Evolutionary conservation across 2,113 vertebrate species (phyloP).

Genomic region (Rhynchomys soricoides): DNA sequence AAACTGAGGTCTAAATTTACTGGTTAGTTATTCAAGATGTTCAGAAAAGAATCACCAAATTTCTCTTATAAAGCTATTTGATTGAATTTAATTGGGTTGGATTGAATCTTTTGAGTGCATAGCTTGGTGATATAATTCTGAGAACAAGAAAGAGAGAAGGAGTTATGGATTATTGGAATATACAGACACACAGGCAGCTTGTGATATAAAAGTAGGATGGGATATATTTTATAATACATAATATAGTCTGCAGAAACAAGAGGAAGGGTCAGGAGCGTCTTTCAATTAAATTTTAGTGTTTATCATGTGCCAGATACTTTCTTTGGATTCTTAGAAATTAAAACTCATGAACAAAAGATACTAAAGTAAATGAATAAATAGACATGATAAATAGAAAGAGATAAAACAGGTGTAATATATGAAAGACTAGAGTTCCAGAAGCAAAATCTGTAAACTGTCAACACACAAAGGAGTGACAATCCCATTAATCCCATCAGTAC

Average conservation of each 20-base stretch:
- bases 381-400: background rate
- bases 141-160: background rate
- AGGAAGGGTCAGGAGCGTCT: background rate
- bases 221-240: background rate
- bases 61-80: conserved; percentile 22
- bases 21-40: conserved; percentile 28
- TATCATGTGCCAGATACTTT: background rate
- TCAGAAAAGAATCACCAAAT: background rate
- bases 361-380: background rate
- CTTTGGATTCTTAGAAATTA: conserved; percentile 37
- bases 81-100: background rate
- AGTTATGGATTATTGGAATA: background rate
- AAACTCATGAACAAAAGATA: conserved; percentile 1
- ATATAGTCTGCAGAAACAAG: background rate
- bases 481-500: background rate
- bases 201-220: background rate
- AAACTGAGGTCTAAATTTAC: background rate
- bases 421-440: background rate
- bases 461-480: background rate
- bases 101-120: background rate
- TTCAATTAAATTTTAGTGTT: background rate
- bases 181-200: background rate
- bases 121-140: background rate
- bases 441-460: background rate
- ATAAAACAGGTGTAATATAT: background rate